phyloP scores from a whole-genome alignment of 2,113 vertebrate genomes.

The Rynchops niger region DNA sequence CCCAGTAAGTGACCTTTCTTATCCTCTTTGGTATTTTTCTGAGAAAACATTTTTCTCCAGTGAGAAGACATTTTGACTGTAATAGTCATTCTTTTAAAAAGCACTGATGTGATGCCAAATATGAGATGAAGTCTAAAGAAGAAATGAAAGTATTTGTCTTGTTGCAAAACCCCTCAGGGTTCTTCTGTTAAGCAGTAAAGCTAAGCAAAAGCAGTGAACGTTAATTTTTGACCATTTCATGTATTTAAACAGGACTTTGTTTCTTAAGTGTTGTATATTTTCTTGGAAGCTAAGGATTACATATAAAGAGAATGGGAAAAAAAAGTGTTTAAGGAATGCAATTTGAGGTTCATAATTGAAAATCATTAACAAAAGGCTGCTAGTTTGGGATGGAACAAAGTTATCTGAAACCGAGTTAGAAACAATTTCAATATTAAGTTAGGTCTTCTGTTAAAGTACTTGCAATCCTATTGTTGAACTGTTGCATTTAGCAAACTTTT shows the following conservation, averaged over 20 bases:
- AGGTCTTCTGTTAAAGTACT: background rate
- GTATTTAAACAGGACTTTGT: background rate
- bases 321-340: background rate
- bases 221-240: background rate
- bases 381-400: background rate
- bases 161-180: background rate
- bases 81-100: background rate
- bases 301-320: background rate
- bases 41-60: constrained; percentile 25
- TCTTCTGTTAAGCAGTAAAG: background rate
- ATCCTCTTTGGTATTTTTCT: background rate
- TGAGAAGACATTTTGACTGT: background rate
- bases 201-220: background rate
- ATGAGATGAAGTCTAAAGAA: background rate
- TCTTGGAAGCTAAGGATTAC: background rate
- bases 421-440: background rate
- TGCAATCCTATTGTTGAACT: background rate
- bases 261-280: background rate
- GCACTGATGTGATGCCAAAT: constrained; percentile 27
- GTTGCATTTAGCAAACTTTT: background rate
- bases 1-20: background rate
- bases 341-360: background rate
- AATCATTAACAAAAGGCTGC: background rate
- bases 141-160: background rate
- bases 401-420: background rate